Evolutionary conservation across 2,888 invertebrate species (phyloP).

Genomic region (Caenorhabditis sinica): DNA sequence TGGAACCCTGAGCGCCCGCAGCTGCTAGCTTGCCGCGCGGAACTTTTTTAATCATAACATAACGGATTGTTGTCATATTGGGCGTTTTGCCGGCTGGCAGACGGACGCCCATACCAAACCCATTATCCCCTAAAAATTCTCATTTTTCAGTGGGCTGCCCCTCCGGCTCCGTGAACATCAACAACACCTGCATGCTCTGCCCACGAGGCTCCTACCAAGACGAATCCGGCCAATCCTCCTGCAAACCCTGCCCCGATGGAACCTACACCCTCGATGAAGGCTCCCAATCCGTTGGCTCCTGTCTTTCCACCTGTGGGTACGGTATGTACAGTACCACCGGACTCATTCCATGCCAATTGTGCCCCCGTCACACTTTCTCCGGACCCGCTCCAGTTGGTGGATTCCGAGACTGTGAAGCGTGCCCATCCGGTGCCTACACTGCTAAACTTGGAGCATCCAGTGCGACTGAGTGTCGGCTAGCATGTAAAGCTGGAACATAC

Average conservation of each 20-base stretch:
- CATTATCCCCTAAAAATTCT: background rate
- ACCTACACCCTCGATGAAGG: slow-evolving; percentile 92
- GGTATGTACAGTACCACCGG: slow-evolving; percentile 97
- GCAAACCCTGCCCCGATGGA: slow-evolving; percentile 94
- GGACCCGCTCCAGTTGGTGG: slow-evolving; percentile 80
- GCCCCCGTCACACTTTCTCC: slow-evolving; percentile 92
- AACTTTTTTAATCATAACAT: too few relatives aligned
- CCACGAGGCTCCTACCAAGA: slow-evolving; percentile 91
- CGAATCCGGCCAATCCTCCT: slow-evolving; percentile 88
- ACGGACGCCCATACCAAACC: too few relatives aligned
- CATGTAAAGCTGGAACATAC: slow-evolving; percentile 90
- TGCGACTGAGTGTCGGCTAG: slow-evolving; percentile 86
- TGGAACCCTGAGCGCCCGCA: too few relatives aligned
- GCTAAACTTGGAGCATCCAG: slow-evolving; percentile 84
- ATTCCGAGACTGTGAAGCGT: slow-evolving; percentile 89
- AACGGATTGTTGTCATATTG: too few relatives aligned
- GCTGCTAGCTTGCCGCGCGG: too few relatives aligned
- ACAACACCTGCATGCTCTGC: slow-evolving; percentile 92
- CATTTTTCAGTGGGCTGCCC: slow-evolving; percentile 92
- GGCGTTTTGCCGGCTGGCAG: too few relatives aligned
- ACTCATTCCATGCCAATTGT: slow-evolving; percentile 94
- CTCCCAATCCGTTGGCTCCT: slow-evolving; percentile 85
- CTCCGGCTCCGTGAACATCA: slow-evolving; percentile 94
- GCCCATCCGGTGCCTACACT: slow-evolving; percentile 86
- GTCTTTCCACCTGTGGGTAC: slow-evolving; percentile 91